These are phyloP conservation scores for Agrilus mali DNA, from an alignment of 2,888 invertebrate genomes.

Conservation along the genomic window DNA sequence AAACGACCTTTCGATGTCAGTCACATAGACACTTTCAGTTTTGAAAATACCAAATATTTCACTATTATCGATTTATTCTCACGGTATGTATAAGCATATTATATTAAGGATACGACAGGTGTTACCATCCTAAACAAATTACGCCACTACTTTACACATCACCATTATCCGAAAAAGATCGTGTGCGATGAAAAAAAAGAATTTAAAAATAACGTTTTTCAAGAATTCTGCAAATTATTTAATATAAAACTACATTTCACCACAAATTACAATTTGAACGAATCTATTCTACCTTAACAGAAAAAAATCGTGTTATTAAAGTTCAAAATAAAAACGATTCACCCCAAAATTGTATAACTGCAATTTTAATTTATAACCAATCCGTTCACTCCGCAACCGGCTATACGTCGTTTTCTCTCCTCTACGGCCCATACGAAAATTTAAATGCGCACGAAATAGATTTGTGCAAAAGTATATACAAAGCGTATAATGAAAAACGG, in stretches of 20 bases:
- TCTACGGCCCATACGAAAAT: no score
- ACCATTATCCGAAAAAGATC: constrained; percentile 5
- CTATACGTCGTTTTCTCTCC: no score
- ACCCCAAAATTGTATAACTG: neutral
- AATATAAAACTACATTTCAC: constrained; percentile 6
- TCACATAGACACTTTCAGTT: constrained; percentile 3
- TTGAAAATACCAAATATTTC: constrained; percentile 1
- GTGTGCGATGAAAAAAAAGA: constrained; percentile 9
- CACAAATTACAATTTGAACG: constrained; percentile 5
- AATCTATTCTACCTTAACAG: constrained; percentile 2
- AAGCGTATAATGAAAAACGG: no score
- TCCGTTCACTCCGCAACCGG: constrained; percentile 1
- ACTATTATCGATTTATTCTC: constrained; percentile 6
- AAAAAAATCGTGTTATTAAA: neutral
- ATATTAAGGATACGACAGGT: neutral
- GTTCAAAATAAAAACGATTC: neutral
- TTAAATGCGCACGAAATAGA: no score
- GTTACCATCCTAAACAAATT: constrained; percentile 3
- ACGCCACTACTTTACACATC: constrained; percentile 4
- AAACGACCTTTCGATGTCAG: constrained; percentile 3
- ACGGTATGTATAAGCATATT: constrained; percentile 3
- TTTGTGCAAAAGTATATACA: no score
- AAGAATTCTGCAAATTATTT: constrained; percentile 3
- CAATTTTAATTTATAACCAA: constrained; percentile 5
- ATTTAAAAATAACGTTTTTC: constrained; percentile 7